phyloP scores from a whole-genome alignment of 2,797 vertebrate species.

The Chloroceryle inda region DNA sequence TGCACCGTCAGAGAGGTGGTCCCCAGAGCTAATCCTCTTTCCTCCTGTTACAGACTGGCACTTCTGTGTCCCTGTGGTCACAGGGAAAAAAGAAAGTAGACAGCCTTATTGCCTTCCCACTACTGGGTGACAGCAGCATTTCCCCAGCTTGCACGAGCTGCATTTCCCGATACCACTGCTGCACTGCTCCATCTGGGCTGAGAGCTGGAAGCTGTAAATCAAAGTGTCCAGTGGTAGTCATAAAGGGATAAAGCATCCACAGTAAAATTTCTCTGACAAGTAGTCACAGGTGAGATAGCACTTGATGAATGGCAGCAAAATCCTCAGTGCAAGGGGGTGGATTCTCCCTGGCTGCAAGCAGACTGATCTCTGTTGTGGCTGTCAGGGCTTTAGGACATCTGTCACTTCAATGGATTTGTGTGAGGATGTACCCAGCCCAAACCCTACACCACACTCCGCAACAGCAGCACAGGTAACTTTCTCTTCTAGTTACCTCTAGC shows the following conservation, averaged over 20 bases:
- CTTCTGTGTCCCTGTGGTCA: not conserved
- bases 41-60: not conserved
- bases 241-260: slow-evolving; percentile 42
- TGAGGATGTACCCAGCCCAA: not conserved
- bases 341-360: not conserved
- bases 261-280: slow-evolving; percentile 65
- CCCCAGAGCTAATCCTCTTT: not conserved
- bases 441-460: not conserved
- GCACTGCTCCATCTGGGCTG: not conserved
- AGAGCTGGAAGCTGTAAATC: slow-evolving; percentile 52
- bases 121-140: not conserved
- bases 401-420: not conserved
- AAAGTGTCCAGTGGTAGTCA: not conserved
- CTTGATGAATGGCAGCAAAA: slow-evolving; percentile 51
- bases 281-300: slow-evolving; percentile 60
- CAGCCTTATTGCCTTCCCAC: not conserved
- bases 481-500: not conserved
- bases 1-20: not conserved
- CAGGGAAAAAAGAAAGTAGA: not conserved
- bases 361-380: not conserved
- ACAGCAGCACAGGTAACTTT: not conserved
- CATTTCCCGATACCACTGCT: not conserved
- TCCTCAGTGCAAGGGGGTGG: not conserved
- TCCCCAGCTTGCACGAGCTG: not conserved
- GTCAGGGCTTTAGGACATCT: not conserved